phyloP scores from a whole-genome alignment of 1,140 invertebrate species.

The Lepidotrigona ventralis region DNA sequence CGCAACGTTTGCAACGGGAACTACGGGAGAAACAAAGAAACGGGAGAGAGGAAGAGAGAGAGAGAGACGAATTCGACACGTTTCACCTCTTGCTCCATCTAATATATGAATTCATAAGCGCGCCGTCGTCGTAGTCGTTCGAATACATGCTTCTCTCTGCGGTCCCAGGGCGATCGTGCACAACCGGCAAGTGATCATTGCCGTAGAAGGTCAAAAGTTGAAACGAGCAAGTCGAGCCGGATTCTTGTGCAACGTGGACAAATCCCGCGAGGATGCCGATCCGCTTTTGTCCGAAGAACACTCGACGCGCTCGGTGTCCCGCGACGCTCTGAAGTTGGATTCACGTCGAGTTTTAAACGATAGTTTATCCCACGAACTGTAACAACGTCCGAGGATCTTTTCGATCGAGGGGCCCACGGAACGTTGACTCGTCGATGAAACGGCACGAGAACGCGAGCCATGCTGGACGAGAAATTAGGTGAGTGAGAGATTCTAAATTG shows the following conservation, averaged over 20 bases:
- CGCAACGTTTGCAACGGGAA: no score
- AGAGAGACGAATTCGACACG: background rate
- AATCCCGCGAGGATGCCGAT: conserved; percentile 5
- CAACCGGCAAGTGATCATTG: conserved; percentile 8
- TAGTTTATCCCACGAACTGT: background rate
- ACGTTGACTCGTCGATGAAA: background rate
- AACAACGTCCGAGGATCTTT: background rate
- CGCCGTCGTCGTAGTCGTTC: conserved; percentile 36
- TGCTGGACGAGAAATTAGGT: no score
- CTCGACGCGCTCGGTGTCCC: background rate
- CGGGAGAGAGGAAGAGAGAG: background rate
- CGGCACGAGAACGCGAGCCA: background rate
- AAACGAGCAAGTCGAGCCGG: background rate
- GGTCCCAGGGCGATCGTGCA: background rate
- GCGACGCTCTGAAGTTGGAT: conserved; percentile 11
- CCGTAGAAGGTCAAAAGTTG: conserved; percentile 14
- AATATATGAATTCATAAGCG: conserved; percentile 38
- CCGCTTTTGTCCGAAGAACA: conserved; percentile 17
- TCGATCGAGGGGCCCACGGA: no score
- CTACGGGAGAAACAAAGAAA: background rate
- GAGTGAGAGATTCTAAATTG: no score
- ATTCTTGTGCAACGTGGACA: background rate
- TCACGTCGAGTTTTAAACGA: background rate
- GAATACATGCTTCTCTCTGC: conserved; percentile 17
- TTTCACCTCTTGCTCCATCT: conserved; percentile 40